phyloP scores from a whole-genome alignment of 2,797 vertebrate genomes.

The Crocodylus rhombifer region DNA sequence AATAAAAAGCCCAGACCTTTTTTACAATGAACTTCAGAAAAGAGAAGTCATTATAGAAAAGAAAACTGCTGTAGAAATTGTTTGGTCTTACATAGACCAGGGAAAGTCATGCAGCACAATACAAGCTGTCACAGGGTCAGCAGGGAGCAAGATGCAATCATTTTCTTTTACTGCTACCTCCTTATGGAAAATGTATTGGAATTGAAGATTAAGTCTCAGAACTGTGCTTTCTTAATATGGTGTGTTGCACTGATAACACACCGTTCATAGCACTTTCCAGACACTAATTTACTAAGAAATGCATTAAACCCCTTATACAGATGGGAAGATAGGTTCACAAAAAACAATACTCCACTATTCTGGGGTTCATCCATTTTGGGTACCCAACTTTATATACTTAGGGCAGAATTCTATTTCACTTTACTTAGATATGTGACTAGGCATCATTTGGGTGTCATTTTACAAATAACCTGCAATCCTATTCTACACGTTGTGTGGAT shows the following conservation, averaged over 20 bases:
- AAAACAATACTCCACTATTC: background rate
- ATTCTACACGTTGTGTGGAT: too few species aligned
- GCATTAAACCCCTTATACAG: background rate
- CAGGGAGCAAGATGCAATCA: background rate
- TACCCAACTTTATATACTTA: background rate
- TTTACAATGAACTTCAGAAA: background rate
- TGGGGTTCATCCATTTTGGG: accelerated
- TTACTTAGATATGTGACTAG: too few species aligned
- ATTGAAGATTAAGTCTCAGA: background rate
- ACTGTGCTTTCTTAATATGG: background rate
- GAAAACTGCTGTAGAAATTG: background rate
- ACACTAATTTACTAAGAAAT: background rate
- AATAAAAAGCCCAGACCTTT: background rate
- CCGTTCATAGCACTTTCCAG: background rate
- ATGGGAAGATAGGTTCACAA: background rate
- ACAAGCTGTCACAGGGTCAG: background rate
- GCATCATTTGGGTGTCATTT: too few species aligned
- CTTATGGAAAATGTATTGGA: background rate
- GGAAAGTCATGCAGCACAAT: background rate
- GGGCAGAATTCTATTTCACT: too few species aligned
- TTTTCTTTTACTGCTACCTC: background rate
- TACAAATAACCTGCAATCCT: too few species aligned
- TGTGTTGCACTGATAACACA: accelerated
- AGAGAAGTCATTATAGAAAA: background rate
- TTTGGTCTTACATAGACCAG: background rate